Evolutionary conservation across 2,113 vertebrate genomes (phyloP).

Genomic region (Psammodynastes pulverulentus): DNA sequence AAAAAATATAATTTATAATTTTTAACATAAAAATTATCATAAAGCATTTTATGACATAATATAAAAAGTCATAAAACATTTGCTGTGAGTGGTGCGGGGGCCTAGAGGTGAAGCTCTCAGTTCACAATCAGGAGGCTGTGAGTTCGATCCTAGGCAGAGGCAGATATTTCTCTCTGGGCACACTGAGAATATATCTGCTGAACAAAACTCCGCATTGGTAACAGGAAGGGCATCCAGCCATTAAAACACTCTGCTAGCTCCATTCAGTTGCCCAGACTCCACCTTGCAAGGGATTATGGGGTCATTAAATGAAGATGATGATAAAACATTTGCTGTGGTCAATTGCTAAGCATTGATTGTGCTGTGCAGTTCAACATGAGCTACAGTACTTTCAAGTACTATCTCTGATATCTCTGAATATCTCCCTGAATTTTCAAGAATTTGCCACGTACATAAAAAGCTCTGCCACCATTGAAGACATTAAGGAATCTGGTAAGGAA

Average conservation of each 20-base stretch:
- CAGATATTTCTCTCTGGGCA: no score
- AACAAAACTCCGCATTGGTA: no score
- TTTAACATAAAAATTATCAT: not conserved
- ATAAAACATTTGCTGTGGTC: not conserved
- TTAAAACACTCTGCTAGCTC: no score
- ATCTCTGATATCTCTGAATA: not conserved
- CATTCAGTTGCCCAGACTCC: no score
- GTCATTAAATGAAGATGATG: no score
- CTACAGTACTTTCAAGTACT: not conserved
- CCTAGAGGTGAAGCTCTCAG: no score
- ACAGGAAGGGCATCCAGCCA: no score
- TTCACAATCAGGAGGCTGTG: no score
- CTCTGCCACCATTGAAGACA: not conserved
- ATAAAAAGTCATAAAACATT: not conserved
- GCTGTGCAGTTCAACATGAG: not conserved
- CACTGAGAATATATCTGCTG: no score
- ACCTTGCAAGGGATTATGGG: no score
- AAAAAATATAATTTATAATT: not conserved
- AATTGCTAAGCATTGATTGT: not conserved
- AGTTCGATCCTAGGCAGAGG: no score
- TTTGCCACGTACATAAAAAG: not conserved
- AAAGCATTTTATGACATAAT: not conserved
- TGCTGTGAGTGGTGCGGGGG: not conserved
- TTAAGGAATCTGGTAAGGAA: not conserved
- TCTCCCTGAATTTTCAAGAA: not conserved